These are phyloP conservation scores for Limosa lapponica DNA, from an alignment of 2,797 vertebrate genomes.

Conservation along the genomic window DNA sequence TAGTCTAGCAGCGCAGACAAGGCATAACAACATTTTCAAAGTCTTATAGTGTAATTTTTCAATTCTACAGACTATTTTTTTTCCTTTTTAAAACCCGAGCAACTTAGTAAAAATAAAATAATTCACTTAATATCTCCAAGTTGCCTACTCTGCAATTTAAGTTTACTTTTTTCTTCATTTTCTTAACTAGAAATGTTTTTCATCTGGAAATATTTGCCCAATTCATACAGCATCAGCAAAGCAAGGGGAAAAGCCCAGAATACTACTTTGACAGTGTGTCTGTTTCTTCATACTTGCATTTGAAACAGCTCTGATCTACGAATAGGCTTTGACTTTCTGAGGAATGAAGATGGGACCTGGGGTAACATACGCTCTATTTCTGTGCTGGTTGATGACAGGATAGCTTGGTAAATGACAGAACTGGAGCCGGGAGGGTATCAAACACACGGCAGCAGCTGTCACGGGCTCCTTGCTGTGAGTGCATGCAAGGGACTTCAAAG, in stretches of 20 bases:
- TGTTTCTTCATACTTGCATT: not conserved
- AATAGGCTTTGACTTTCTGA: constrained; percentile 22
- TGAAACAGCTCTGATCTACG: constrained; percentile 1
- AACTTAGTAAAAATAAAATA: not conserved
- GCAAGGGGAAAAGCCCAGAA: not conserved
- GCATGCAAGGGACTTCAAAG: constrained; percentile 49
- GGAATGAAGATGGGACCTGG: not conserved
- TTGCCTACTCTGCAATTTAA: not conserved
- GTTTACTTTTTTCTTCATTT: not conserved
- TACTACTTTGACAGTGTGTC: not conserved
- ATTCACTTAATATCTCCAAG: not conserved
- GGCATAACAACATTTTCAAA: not conserved
- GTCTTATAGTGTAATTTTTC: not conserved
- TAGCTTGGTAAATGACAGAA: constrained; percentile 28
- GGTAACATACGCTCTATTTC: not conserved
- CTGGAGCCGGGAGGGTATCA: not conserved
- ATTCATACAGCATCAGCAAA: not conserved
- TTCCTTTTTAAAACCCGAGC: not conserved
- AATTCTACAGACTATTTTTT: not conserved
- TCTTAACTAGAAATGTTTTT: not conserved
- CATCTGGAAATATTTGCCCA: not conserved
- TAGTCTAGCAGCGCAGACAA: not conserved
- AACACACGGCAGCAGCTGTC: constrained; percentile 24
- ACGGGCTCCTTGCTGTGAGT: not conserved
- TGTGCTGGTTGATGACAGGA: constrained; percentile 8